A percentile compares a stretch with the other conserved stretches of the same genome.
These are phyloP conservation scores for Cercopithecus neglectus DNA, from an alignment of 2,797 vertebrate species.

Conservation along the genomic window DNA sequence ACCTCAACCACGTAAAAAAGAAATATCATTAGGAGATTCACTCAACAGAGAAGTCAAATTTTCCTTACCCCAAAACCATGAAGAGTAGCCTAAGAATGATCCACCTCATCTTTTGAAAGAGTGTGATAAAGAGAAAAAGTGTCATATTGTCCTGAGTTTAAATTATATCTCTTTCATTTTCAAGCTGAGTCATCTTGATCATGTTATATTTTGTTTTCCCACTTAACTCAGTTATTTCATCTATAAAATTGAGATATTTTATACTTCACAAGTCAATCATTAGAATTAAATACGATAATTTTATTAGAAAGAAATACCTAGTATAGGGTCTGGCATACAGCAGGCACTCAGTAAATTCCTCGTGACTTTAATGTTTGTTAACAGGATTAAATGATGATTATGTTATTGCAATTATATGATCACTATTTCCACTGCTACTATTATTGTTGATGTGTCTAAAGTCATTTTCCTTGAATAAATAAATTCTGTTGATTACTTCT, in stretches of 20 bases:
- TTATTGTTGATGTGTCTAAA: neutral
- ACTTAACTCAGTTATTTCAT: neutral
- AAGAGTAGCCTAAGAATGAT: neutral
- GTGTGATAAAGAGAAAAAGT: neutral
- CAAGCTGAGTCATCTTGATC: neutral
- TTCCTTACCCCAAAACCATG: neutral
- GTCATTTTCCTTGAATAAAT: conserved; percentile 6
- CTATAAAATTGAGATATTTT: neutral
- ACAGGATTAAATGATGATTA: neutral
- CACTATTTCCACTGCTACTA: neutral
- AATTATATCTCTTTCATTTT: neutral
- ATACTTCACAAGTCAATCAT: neutral
- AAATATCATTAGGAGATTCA: neutral
- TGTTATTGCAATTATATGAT: neutral
- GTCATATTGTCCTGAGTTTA: neutral
- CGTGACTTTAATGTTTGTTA: neutral
- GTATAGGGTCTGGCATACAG: neutral
- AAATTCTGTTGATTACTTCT: conserved; percentile 19
- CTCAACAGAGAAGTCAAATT: neutral
- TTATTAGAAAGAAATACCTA: neutral
- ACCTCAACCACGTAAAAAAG: neutral
- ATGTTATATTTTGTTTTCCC: neutral
- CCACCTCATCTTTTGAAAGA: neutral
- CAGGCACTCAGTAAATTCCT: neutral
- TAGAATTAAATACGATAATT: neutral